Evolutionary conservation across 2,113 vertebrate genomes (phyloP).

Genomic region (Uropsilus gracilis): DNA sequence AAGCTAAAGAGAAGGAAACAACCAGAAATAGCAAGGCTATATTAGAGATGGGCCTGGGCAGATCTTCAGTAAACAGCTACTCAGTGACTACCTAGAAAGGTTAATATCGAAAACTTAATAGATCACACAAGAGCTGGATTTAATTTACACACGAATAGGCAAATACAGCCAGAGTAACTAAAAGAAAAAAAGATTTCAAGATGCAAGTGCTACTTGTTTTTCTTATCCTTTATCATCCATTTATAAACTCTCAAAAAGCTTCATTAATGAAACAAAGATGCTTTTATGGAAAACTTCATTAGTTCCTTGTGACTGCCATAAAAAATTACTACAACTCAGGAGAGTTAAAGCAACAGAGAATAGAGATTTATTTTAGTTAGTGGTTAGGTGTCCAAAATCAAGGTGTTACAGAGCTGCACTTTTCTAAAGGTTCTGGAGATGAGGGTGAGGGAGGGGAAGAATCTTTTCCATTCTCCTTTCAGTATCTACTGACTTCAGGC

Average conservation of each 20-base stretch:
- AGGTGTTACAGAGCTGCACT: background rate
- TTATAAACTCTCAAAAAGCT: slow-evolving; percentile 47
- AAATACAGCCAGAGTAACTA: background rate
- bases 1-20: background rate
- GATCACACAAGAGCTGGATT: background rate
- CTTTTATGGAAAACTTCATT: slow-evolving; percentile 44
- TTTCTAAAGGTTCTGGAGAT: background rate
- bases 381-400: background rate
- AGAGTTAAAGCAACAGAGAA: background rate
- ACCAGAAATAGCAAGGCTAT: background rate
- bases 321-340: background rate
- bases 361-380: background rate
- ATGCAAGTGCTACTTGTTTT: slow-evolving; percentile 62
- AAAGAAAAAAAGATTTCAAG: slow-evolving; percentile 60
- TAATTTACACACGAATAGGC: background rate
- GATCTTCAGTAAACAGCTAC: background rate
- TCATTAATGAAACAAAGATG: slow-evolving; percentile 65
- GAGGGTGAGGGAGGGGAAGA: too few species aligned
- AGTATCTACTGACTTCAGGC: background rate
- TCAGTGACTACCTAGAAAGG: background rate
- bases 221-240: slow-evolving; percentile 61
- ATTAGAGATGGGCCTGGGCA: background rate
- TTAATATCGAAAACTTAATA: background rate
- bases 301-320: background rate
- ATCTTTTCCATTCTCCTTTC: background rate